Evolutionary conservation across 2,113 vertebrate species (phyloP).

Genomic region (Canis aureus): DNA sequence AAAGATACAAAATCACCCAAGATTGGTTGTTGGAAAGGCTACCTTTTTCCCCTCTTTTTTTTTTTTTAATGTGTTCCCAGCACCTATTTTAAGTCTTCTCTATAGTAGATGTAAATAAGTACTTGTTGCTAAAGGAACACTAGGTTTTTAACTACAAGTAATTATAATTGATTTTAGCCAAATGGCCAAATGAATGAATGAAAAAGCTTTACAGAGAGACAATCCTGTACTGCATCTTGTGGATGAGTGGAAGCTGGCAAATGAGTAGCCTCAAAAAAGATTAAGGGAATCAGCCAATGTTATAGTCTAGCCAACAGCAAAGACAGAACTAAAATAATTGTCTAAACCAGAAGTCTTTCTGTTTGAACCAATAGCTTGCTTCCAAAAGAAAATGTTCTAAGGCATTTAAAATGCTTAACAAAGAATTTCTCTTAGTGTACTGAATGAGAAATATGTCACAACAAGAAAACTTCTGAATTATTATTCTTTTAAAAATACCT

Average conservation of each 20-base stretch:
- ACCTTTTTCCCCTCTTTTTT: too few species aligned
- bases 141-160: background rate
- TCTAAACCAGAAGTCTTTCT: background rate
- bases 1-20: background rate
- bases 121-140: background rate
- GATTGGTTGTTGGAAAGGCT: background rate
- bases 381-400: background rate
- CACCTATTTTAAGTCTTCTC: background rate
- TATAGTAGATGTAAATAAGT: background rate
- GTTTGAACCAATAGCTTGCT: background rate
- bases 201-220: background rate
- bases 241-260: background rate
- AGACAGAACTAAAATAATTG: background rate
- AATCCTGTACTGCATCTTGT: background rate
- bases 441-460: background rate
- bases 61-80: background rate
- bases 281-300: background rate
- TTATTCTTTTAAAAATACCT: background rate
- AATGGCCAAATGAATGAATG: background rate
- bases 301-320: background rate
- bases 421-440: background rate
- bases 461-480: background rate
- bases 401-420: background rate
- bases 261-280: background rate
- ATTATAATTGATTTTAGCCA: background rate